Conservation (phyloP, 2,797 vertebrate genomes). For the Chaetodon trifasciatus region DNA sequence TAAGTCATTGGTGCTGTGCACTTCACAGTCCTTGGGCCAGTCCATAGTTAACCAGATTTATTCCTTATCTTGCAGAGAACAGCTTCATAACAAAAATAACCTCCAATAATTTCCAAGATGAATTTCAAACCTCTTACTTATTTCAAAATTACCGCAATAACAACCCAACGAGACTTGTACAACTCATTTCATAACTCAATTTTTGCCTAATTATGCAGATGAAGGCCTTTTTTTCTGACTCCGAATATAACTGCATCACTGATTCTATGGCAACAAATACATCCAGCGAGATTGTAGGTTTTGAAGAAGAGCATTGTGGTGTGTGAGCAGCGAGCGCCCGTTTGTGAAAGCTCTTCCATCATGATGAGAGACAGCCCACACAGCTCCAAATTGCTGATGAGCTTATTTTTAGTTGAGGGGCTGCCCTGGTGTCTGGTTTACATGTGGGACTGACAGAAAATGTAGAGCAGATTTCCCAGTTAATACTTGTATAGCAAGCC, state of each 20-base stretch:
- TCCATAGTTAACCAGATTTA: constrained; percentile 52
- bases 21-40: constrained; percentile 68
- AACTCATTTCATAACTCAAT: not conserved
- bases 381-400: constrained; percentile 83
- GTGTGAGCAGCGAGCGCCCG: constrained; percentile 50
- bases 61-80: constrained; percentile 62
- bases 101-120: constrained; percentile 31
- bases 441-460: constrained; percentile 78
- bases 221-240: constrained; percentile 25
- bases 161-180: constrained; percentile 3
- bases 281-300: constrained; percentile 42
- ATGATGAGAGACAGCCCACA: constrained; percentile 79
- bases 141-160: constrained; percentile 33
- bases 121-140: constrained; percentile 35
- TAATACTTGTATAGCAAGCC: constrained; percentile 89
- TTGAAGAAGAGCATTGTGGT: constrained; percentile 39
- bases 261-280: constrained; percentile 58
- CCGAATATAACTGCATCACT: constrained; percentile 17
- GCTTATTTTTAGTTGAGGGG: constrained; percentile 82
- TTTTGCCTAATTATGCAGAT: constrained; percentile 52
- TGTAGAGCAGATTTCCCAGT: constrained; percentile 89
- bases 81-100: constrained; percentile 53
- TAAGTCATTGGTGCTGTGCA: constrained; percentile 71
- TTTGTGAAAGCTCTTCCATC: constrained; percentile 72
- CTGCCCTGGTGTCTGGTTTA: constrained; percentile 76